Base-by-base conservation (phyloP, 2,113 vertebrate genomes). In the Lutjanus erythropterus region DNA sequence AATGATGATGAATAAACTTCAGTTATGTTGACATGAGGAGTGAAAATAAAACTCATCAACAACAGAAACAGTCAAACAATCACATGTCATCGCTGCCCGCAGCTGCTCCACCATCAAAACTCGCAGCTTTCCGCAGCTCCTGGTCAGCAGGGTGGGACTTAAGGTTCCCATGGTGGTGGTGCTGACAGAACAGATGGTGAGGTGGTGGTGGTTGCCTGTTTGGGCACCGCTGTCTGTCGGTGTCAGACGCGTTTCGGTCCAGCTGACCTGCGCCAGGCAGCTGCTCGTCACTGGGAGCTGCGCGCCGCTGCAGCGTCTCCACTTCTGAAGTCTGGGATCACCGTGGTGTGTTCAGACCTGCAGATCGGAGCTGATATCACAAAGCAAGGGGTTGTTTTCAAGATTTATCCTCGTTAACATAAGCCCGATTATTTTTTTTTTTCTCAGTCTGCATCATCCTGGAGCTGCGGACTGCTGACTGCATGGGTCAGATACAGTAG, bases 261-360 rank as follows among this genome's bases (percentile, higher is more conserved):
- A 93, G 94, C 95, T 96, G 95, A 96, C 94, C 91, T 87, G 91
- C 87, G 35, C 65, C 81, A 92, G 90, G 94, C 95, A 95, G 95
- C 95, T 95, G 95, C 93, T 92, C 91, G 87, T 92, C 71, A 74
- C 78, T 75, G 84, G 90, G 85, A 85, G 73, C 78, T 89, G 90
- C 49, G 84, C 70, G 70, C 81, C 70, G 70, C 81, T 44, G 83
- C 85, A 82, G 87, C 78, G 52, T 80, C 41, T 46, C 67, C 84
- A 62, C 70, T 61, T 21, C 41, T 58, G 31, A 77, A 76, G 19
- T 55, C n/a, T n/a, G n/a, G n/a, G n/a, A 25, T 42, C 67, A 35
- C 33, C 50, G 67, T n/a, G 4, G 33, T 7, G 79, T 53, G 71
- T 65, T 19, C 65, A 53, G 9, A 79, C 61, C 44, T 27, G 72